Base-by-base conservation (phyloP, 2,888 invertebrate genomes). In the Aphidius colemani region DNA sequence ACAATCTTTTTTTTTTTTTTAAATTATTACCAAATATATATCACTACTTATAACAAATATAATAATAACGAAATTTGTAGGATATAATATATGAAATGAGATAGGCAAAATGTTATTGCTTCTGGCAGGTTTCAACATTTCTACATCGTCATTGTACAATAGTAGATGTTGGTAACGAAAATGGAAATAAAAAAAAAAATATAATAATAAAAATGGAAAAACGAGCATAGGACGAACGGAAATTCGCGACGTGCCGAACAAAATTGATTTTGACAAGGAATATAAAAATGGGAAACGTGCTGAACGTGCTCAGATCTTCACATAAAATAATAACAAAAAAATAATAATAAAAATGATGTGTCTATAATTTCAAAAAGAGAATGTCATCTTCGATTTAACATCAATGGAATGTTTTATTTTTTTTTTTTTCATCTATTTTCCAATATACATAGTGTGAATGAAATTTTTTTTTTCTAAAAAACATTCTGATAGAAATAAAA, bases 161-260 rank as follows among this genome's bases (percentile, higher is more conserved):
- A 30, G 30, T 30, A 30, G 4, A 30, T 30, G 30, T 30, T 30
- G 30, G 30, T 30, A 30, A 30, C 30, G 30, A 4, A 30, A 30
- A 30, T 30, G 30, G 30, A 30, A 30, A 30, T 30, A 30, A 30
- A 30, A 30, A 4, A 30, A 30, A 30, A 30, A 30, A 30, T 13
- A 13, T 13, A 13, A 30, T 30, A 50, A 61, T 40, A 46, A 40
- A 43, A 59, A 49, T 48, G 46, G 65, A 59, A 57, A 59, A 44
- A 55, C 53, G 49, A 7, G 39, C 18, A 62, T 51, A 44, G 61
- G 66, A 61, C 66, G 55, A 67, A 60, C 59, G 67, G 67, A 69
- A 67, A 67, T 67, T 67, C 66, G 64, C 66, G 69, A 66, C 69
- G 67, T 67, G 69, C 66, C 69, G 67, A 69, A 66, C 66, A 63